Conservation (phyloP, 2,888 invertebrate species). For the Cosmorhoe ocellata region DNA sequence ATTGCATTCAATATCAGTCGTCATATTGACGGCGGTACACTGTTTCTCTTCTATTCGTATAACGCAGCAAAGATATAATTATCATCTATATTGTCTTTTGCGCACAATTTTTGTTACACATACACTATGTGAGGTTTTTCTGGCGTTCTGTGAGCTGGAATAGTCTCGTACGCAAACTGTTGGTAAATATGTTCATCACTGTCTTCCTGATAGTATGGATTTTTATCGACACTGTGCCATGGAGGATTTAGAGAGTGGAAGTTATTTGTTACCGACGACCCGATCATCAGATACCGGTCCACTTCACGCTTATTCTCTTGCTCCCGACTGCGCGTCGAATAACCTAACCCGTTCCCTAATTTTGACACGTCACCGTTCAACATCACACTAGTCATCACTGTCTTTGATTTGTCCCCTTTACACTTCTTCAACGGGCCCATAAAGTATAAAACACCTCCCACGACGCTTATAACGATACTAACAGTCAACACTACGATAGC, state of each 20-base stretch:
- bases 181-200: constrained; percentile 79
- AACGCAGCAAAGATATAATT: constrained; percentile 62
- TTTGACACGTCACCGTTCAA: constrained; percentile 78
- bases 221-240: constrained; percentile 78
- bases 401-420: constrained; percentile 78
- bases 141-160: constrained; percentile 77
- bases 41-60: constrained; percentile 52
- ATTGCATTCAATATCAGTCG: constrained; percentile 71
- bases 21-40: constrained; percentile 59
- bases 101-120: constrained; percentile 78
- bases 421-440: constrained; percentile 78
- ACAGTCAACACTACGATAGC: constrained; percentile 77
- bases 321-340: constrained; percentile 74
- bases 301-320: constrained; percentile 76
- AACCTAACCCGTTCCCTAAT: constrained; percentile 75
- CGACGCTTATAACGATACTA: constrained; percentile 79
- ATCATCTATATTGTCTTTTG: constrained; percentile 69
- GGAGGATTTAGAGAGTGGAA: constrained; percentile 79
- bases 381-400: constrained; percentile 80
- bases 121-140: constrained; percentile 84
- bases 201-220: constrained; percentile 75
- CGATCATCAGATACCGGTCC: constrained; percentile 78
- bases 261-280: constrained; percentile 77
- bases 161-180: constrained; percentile 79
- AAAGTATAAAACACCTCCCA: constrained; percentile 76